Conservation (phyloP, 1,140 invertebrate genomes). For the Metaphire vulgaris region DNA sequence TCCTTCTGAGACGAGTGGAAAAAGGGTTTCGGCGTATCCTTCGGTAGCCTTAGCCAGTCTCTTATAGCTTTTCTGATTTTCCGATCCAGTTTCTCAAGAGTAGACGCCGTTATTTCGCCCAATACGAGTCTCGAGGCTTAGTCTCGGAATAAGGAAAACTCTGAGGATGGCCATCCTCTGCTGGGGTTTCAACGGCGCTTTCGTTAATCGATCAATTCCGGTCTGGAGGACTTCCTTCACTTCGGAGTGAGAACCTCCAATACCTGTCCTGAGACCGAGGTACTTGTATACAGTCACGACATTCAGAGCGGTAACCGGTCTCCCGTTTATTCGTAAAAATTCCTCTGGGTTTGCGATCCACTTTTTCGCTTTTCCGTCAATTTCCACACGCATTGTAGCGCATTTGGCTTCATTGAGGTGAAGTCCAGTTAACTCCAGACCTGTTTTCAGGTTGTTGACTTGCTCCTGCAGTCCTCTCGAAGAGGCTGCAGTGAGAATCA, state of each 20-base stretch:
- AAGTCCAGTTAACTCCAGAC: background rate
- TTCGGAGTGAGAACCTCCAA: too few relatives aligned
- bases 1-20: background rate
- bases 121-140: background rate
- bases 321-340: background rate
- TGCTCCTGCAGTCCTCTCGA: background rate
- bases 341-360: background rate
- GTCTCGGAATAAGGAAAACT: background rate
- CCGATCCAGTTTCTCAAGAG: background rate
- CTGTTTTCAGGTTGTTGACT: background rate
- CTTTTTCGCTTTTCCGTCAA: slow-evolving; percentile 7
- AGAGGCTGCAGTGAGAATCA: background rate
- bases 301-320: background rate
- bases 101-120: background rate
- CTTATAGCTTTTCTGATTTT: background rate
- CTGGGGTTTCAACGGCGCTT: background rate
- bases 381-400: slow-evolving; percentile 1
- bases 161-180: background rate
- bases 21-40: background rate
- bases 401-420: background rate
- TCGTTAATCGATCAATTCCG: slow-evolving; percentile 20
- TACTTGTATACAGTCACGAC: background rate
- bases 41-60: background rate
- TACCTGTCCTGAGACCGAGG: background rate
- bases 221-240: too few relatives aligned